Conservation (phyloP, 2,888 invertebrate genomes). For the Amblyjoppa proteus region DNA sequence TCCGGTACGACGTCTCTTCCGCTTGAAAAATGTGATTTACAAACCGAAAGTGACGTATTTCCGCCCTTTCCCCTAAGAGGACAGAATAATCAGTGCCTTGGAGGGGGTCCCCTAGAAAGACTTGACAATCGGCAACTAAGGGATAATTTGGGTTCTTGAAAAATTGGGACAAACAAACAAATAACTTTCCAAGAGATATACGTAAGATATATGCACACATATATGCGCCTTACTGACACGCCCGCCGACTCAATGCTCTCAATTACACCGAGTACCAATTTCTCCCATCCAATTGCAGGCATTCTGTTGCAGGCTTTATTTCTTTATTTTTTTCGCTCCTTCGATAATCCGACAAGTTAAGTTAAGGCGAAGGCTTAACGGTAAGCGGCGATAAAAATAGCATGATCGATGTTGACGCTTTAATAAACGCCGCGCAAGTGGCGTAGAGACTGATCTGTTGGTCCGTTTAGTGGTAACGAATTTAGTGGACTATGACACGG, state of each 20-base stretch:
- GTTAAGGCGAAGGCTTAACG: not conserved
- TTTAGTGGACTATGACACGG: not conserved
- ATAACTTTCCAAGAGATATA: no score
- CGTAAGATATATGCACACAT: not conserved
- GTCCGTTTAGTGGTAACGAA: conserved; percentile 2
- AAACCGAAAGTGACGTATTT: no score
- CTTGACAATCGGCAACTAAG: no score
- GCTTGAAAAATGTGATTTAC: no score
- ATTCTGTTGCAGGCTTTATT: not conserved
- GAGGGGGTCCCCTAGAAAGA: no score
- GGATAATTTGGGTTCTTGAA: no score
- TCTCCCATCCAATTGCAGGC: not conserved
- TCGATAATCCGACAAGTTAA: not conserved
- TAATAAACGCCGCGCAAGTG: not conserved
- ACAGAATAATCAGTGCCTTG: no score
- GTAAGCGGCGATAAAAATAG: not conserved
- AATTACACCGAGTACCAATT: conserved; percentile 14
- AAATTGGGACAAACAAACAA: no score
- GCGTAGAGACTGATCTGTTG: conserved; percentile 33
- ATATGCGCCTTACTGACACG: conserved; percentile 12
- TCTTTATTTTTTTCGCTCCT: not conserved
- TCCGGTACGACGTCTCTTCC: not conserved
- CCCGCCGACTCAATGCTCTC: conserved; percentile 6
- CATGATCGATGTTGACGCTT: not conserved
- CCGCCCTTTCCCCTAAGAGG: no score